Evolutionary conservation across 2,797 vertebrate genomes (phyloP), one percentile per base, ranked within the genome.

Genomic region (Takifugu ocellatus): DNA sequence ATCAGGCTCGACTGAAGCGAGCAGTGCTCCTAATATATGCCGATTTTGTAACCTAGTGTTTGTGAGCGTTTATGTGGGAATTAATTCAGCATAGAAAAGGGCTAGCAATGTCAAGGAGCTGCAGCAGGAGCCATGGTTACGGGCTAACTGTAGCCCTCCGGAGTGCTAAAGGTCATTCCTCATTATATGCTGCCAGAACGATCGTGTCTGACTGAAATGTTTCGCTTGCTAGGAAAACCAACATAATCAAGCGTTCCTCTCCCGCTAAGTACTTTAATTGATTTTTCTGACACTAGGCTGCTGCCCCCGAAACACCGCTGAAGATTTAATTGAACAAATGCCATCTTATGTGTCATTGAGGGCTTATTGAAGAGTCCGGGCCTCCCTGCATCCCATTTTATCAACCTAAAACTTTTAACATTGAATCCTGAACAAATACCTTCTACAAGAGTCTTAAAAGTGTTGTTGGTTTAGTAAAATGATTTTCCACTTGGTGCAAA

Each of bases 251-350:
- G 51, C 59, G 68, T 52, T 59, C 27, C 59, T 79, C 63, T 70
- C 61, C 74, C 42, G 78, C 74, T 71, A 75, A 78, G 82, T 72
- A 68, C 67, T 73, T 83, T 85, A 85, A 88, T 86, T 84, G 74
- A 77, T 84, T 83, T 66, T 79, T 82, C 81, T 70, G 79, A 66
- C 70, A 49, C 69, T 81, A 83, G 88, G 86, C 72, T 75, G 64
- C 55, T 62, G 63, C 61, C 74, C 79, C 77, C 55, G 68, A 77
- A 83, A 84, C 64, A 61, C 58, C 56, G 60, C 68, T 68, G 64
- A 54, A 50, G 65, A 77, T 88, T 87, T 84, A 86, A 86, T 85
- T 86, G 80, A 85, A 82, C 72, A 53, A 70, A 72, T 2, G 47
- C 29, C 70, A 65, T 66, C 66, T 81, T 79, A 73, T 54, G 78